Percentiles rank a stretch among this genome's conserved stretches.
Evolutionary conservation across 2,797 vertebrate genomes (phyloP).

Genomic region (Sebastes iracundus): DNA sequence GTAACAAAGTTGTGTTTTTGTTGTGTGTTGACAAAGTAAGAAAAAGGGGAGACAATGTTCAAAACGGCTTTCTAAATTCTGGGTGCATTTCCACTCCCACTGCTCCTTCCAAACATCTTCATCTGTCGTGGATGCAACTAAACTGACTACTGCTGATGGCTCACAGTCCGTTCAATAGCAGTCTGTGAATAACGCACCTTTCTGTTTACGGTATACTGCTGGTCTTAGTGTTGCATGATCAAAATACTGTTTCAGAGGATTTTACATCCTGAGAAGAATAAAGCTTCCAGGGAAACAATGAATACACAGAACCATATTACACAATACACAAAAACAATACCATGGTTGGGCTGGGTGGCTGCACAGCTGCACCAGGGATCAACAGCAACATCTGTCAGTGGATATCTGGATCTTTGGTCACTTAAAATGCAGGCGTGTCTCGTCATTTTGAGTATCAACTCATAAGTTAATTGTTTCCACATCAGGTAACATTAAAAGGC

Average conservation of each 20-base stretch:
- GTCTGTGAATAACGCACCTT: background rate
- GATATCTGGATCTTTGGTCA: background rate
- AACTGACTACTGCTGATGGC: background rate
- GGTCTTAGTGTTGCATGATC: background rate
- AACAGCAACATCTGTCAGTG: background rate
- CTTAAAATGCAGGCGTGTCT: background rate
- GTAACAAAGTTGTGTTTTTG: background rate
- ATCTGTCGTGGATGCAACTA: background rate
- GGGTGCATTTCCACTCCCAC: background rate
- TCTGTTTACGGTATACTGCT: background rate
- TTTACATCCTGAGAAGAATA: background rate
- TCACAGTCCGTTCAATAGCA: background rate
- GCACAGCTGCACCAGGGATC: background rate
- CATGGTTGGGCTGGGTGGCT: background rate
- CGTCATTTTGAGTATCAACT: background rate
- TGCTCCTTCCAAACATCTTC: background rate
- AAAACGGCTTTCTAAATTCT: no score
- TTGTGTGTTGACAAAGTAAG: background rate
- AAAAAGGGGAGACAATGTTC: background rate
- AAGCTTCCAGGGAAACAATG: background rate
- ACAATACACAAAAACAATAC: background rate
- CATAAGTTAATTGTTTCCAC: background rate
- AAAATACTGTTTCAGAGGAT: background rate
- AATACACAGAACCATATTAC: background rate
- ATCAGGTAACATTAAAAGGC: background rate